These are phyloP conservation scores for Trematomus bernacchii DNA, from an alignment of 2,797 vertebrate species.

Conservation along the genomic window DNA sequence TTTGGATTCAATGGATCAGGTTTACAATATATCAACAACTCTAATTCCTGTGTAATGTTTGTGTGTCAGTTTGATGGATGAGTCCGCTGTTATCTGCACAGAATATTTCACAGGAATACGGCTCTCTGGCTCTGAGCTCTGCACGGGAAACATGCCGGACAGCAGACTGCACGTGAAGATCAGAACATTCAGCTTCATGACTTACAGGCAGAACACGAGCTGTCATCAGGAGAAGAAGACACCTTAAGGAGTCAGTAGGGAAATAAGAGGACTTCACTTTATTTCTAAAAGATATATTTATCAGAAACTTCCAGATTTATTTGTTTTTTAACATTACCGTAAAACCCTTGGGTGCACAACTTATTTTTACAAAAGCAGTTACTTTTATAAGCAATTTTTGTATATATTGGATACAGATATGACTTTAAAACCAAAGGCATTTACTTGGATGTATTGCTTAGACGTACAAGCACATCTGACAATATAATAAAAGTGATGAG, in stretches of 20 bases:
- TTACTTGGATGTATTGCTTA: background rate
- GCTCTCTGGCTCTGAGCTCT: background rate
- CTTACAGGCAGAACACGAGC: conserved; percentile 4
- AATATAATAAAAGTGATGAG: background rate
- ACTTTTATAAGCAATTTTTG: background rate
- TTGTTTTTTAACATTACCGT: background rate
- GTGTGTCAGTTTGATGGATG: conserved; percentile 46
- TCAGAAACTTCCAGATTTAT: background rate
- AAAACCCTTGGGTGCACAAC: background rate
- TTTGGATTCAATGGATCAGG: conserved; percentile 4
- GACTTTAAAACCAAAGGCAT: background rate
- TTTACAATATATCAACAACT: conserved; percentile 9
- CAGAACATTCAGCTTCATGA: conserved; percentile 18
- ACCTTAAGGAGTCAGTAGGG: background rate
- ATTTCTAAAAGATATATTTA: background rate
- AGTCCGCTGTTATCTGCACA: conserved; percentile 16
- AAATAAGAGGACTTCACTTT: background rate
- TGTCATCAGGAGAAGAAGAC: conserved; percentile 10
- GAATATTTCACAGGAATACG: conserved; percentile 31
- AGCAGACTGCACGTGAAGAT: conserved; percentile 29
- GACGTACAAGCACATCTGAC: background rate
- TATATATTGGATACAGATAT: background rate
- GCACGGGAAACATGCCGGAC: conserved; percentile 46
- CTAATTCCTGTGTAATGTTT: background rate
- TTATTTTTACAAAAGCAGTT: background rate